These are phyloP conservation scores for Tor tambroides DNA, from an alignment of 2,113 vertebrate species.

Conservation along the genomic window DNA sequence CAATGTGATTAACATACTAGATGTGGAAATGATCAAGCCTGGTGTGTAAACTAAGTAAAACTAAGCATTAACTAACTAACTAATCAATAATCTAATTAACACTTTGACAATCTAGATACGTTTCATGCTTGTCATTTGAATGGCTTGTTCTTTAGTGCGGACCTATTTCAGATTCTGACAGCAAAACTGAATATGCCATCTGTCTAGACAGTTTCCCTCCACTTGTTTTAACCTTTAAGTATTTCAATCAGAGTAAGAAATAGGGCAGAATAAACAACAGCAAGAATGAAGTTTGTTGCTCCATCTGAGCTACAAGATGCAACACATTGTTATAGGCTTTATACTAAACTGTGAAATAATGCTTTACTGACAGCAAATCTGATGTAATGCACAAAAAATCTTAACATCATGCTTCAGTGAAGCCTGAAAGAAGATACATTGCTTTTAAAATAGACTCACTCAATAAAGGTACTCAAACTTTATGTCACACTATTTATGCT, in stretches of 20 bases:
- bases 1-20: neutral
- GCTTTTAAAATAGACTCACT: neutral
- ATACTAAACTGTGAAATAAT: neutral
- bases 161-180: neutral
- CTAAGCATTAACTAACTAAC: too few species aligned
- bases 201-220: neutral
- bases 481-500: neutral
- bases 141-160: neutral
- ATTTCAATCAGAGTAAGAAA: neutral
- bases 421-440: slow-evolving; percentile 1
- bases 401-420: slow-evolving; percentile 1
- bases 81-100: neutral
- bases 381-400: neutral
- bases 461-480: neutral
- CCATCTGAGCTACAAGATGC: neutral
- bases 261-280: neutral
- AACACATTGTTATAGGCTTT: neutral
- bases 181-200: neutral
- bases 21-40: neutral
- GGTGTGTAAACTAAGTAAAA: neutral
- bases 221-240: slow-evolving; percentile 4
- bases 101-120: neutral
- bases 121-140: neutral
- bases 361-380: neutral
- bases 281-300: neutral